These are phyloP conservation scores for Platynereis dumerilii DNA, from an alignment of 2,888 invertebrate species.

Conservation along the genomic window DNA sequence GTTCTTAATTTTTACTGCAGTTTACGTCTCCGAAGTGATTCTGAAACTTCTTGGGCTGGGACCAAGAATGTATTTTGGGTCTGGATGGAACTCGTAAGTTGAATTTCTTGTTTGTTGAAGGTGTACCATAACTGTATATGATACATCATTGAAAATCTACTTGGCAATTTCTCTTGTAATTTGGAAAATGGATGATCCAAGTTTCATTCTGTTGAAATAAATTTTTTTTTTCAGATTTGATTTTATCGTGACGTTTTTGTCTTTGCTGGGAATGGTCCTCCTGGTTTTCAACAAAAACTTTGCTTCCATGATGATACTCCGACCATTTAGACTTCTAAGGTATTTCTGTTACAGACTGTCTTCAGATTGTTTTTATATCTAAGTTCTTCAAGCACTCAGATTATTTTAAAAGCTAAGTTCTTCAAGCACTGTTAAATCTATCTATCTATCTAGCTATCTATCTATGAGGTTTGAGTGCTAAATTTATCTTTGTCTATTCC, in stretches of 20 bases:
- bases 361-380: neutral
- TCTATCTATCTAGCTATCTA: no score
- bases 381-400: no score
- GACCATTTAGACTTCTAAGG: conserved; percentile 61
- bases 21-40: conserved; percentile 77
- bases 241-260: conserved; percentile 64
- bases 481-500: conserved; percentile 30
- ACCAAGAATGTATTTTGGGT: conserved; percentile 74
- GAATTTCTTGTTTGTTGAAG: no score
- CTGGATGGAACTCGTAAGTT: conserved; percentile 88
- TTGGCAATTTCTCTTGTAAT: neutral
- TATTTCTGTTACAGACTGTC: conserved; percentile 34
- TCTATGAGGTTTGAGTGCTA: no score
- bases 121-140: no score
- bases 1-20: conserved; percentile 52
- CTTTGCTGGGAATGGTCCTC: conserved; percentile 71
- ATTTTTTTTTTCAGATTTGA: conserved; percentile 55
- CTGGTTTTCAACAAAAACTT: conserved; percentile 72
- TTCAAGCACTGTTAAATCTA: no score
- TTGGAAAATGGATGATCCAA: no score
- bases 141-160: conserved; percentile 61
- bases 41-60: conserved; percentile 79
- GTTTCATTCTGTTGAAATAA: no score
- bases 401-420: no score
- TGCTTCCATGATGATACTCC: conserved; percentile 72